Base-by-base conservation (phyloP, 1,140 invertebrate species). In the Apolygus lucorum region DNA sequence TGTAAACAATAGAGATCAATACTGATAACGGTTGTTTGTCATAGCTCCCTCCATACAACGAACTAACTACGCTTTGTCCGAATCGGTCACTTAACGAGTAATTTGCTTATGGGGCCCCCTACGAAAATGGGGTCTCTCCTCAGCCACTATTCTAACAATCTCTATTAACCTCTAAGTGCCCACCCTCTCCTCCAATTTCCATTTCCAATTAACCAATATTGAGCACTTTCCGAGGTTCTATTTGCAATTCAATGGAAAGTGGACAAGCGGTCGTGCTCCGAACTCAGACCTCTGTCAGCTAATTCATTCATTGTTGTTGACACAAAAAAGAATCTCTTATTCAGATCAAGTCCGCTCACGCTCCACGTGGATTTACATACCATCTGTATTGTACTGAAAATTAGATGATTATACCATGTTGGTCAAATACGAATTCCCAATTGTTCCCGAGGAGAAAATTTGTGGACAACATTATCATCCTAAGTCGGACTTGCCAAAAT, bases 201-300 rank as follows among this genome's bases (percentile, higher is more conserved):
- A 66, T 66, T 66, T 66, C 34, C 64, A 66, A 66, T 66, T 66
- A 66, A 66, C 64, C 64, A 66, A 66, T 66, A 66, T 66, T 66
- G 64, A 66, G 64, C 27, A 28, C 27, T 34, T 66, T 66, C 29
- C 64, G 64, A 66, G 29, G 64, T 29, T 8, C 27, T 28, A 66
- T 66, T 66, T 66, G 64, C 64, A 66, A 66, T 29, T 66, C 64
- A 66, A 66, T 59, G 22, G 54, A 59, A n/a, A 59, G 54, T 59
- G 54, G 54, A 59, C 54, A 59, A 24, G 13, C 54, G 54, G 54
- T 11, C 54, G 54, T 14, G 54, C 22, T 59, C 54, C 11, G 11
- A 21, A 8, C 22, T 59, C 22, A 59, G 54, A 21, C 54, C 22
- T 59, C 54, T 21, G 8, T 24, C 54, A 8, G 2, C 54, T 59